Base-by-base conservation (phyloP, 1,140 invertebrate species). In the Scylla paramamosain region DNA sequence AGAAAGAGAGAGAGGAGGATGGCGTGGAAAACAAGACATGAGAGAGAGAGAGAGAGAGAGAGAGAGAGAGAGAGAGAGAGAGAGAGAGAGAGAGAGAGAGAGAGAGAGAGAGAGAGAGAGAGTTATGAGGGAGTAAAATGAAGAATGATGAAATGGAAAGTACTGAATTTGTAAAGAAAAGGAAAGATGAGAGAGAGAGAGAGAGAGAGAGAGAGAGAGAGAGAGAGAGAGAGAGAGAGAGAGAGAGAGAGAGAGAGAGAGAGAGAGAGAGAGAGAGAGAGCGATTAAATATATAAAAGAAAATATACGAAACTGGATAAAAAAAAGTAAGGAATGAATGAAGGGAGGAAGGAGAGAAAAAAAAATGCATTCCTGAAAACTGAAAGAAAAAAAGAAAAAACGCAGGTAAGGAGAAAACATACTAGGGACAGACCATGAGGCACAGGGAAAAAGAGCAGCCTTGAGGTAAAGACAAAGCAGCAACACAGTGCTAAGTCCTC, bases 231-330 rank as follows among this genome's bases (percentile, higher is more conserved):
- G 86, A 32, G 31, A 32, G 86, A 88, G 86, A 88, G 86, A 88
- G n/a, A n/a, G n/a, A 88, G 86, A 88, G 86, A 32, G 31, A 32
- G 86, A 88, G 86, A 32, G 31, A 32, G 86, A 88, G 86, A 88
- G 86, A 88, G n/a, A 77, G 67, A 77, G 8, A n/a, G 8, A 77
- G 2, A 77, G n/a, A 20, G n/a, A 20, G 67, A 77, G 46, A 48
- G 46, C 6, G 14, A 14, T 48, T 48, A 48, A 7, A 48, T 4
- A 14, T 7, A 14, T 48, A 48, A 14, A 48, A 14, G 14, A 48
- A 7, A 7, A 48, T 4, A 48, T 48, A 48, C 6, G 14, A 20
- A 14, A 59, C 52, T 4, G 52, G 0, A 59, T 59, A 59, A 14
- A 59, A 59, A 59, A 59, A 59, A n/a, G 67, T 7, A 77, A 77